Evolutionary conservation across 2,113 vertebrate genomes (phyloP).

Genomic region (Anoura caudifer): DNA sequence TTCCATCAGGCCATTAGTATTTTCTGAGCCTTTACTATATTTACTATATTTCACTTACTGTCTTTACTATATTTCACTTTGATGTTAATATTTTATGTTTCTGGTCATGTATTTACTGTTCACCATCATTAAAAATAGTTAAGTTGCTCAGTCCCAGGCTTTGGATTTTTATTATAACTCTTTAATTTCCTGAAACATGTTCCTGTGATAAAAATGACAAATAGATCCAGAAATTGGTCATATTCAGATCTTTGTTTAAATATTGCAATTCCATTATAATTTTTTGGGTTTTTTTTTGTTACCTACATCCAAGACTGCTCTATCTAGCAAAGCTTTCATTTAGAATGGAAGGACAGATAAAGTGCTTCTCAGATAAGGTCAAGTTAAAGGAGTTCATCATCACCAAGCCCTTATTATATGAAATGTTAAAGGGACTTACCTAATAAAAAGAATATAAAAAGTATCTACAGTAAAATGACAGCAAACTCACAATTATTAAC

Average conservation of each 20-base stretch:
- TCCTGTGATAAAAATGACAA: constrained; percentile 51
- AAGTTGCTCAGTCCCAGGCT: constrained; percentile 44
- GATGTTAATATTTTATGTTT: constrained; percentile 70
- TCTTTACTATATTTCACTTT: constrained; percentile 60
- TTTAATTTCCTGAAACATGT: constrained; percentile 46
- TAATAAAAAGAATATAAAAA: no score
- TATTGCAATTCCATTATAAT: neutral
- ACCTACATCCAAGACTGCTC: no score
- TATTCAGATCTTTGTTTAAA: neutral
- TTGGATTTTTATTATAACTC: constrained; percentile 51
- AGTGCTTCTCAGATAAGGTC: no score
- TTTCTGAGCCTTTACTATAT: constrained; percentile 43
- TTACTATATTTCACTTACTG: constrained; percentile 56
- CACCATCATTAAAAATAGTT: constrained; percentile 53
- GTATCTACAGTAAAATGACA: no score
- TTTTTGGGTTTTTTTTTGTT: no score
- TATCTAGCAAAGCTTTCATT: no score
- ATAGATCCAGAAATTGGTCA: neutral
- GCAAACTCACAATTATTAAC: no score
- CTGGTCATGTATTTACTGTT: constrained; percentile 60
- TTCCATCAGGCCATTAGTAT: constrained; percentile 52
- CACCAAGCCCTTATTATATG: no score
- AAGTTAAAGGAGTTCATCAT: no score
- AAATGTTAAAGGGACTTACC: no score
- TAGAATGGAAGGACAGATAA: no score